Base-by-base conservation (phyloP, 2,888 invertebrate species). In the Synanthedon vespiformis region DNA sequence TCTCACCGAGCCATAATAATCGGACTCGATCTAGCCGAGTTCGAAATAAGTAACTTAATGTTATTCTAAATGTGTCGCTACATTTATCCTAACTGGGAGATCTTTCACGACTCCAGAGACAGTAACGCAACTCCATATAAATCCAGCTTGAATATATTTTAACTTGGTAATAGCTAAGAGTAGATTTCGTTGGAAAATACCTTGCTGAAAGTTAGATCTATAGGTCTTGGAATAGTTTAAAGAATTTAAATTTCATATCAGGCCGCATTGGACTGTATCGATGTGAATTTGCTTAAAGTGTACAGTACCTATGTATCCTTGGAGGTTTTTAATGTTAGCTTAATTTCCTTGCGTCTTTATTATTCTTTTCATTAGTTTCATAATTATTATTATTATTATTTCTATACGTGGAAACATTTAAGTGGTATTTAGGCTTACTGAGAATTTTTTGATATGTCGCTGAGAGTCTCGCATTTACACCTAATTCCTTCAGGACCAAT, bases 1-100 rank as follows among this genome's bases (percentile, higher is more conserved):
- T 70, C 68, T 65, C 67, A 63, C 66, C 60, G 58, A 55, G 60
- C 57, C 40, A n/a, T 41, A 51, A 54, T 57, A 57, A 57, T 57
- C 57, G 53, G 50, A 16, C 61, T 56, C 59, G 63, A 77, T 76
- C 77, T 71, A 61, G 58, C 67, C 66, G 70, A 55, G 44, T 57
- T 55, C 59, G 68, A 72, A 72, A 68, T 74, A 72, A 69, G 69
- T 67, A 65, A 69, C 72, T 69, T 75, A 79, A 80, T 78, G 72
- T 70, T 80, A 85, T 84, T 83, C 83, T 77, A 73, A 80, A 80
- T 82, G 81, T 84, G 84, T 82, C 78, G 68, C 74, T 72, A 77
- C 78, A 79, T 79, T 82, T 83, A 85, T 85, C 79, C 84, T 74
- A 77, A 79, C 77, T 72, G 72, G 70, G 65, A 74, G 74, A 85